Percentiles rank a stretch among this genome's conserved stretches.
Evolutionary conservation across 2,113 vertebrate genomes (phyloP).

Genomic region (Orthonyx spaldingii): DNA sequence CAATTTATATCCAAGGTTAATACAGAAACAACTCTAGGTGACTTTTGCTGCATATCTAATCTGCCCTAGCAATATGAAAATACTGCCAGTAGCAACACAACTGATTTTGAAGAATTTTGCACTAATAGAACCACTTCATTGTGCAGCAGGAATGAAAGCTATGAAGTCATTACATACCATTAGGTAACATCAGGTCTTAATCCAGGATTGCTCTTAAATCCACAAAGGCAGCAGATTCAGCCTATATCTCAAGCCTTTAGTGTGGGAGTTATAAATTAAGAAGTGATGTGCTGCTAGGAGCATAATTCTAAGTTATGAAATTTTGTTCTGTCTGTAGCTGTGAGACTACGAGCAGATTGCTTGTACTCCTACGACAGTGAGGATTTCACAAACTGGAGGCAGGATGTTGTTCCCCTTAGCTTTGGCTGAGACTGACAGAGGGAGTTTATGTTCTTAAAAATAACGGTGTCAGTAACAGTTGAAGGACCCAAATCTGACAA

Average conservation of each 20-base stretch:
- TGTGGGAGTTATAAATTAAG: background rate
- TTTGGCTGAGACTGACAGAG: background rate
- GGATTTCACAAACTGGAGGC: background rate
- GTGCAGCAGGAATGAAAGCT: background rate
- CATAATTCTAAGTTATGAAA: background rate
- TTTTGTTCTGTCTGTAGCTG: background rate
- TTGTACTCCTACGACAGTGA: background rate
- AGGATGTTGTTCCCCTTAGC: background rate
- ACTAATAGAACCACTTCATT: background rate
- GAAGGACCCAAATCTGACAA: background rate
- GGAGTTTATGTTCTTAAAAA: background rate
- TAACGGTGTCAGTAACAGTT: background rate
- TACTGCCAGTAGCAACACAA: background rate
- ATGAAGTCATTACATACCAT: background rate
- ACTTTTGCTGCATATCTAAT: background rate
- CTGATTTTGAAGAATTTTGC: background rate
- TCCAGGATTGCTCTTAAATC: background rate
- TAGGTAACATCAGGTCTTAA: background rate
- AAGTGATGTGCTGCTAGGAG: background rate
- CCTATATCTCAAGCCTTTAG: background rate
- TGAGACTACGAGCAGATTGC: background rate
- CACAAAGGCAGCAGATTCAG: background rate
- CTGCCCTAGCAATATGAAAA: background rate
- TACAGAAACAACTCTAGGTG: background rate
- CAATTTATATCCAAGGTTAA: background rate